Evolutionary conservation across 2,888 invertebrate species (phyloP), one percentile per base, ranked within the genome.

Genomic region (Parnassius apollo): DNA sequence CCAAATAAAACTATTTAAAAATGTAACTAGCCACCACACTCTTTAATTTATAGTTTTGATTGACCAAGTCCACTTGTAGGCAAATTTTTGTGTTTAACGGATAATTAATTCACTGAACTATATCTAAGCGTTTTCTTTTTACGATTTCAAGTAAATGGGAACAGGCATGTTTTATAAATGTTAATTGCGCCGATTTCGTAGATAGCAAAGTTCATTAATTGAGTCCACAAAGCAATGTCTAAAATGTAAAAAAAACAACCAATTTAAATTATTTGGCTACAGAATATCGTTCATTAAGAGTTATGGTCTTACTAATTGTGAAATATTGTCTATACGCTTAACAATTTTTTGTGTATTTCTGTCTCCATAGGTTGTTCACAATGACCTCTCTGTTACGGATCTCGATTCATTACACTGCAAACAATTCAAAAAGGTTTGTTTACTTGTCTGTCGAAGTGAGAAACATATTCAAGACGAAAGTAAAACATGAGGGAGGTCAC

Each of bases 401-500:
- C 35, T 44, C 45, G 22, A 59, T 50, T 62, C 59, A 59, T 56
- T 59, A 48, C 35, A 12, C 51, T 35, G 50, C 46, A 42, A 56
- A 63, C 55, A 48, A 55, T 68, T 66, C 67, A 59, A 69, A 72
- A 67, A 68, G 69, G 70, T 65, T 68, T 73, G 71, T 79, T 76
- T 77, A 74, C 73, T 67, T 66, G 72, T 76, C 75, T 71, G 74
- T 75, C 77, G 65, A 66, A 70, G 70, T 68, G 65, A 65, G 68
- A 77, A 71, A 75, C 68, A 66, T 71, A 69, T 69, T 68, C 59
- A 65, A 64, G 61, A 69, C 61, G 63, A 65, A 67, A 70, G 69
- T 70, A 75, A 72, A 60, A 75, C 71, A 67, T 74, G 69, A 68
- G 69, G 65, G 71, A 77, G 76, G 75, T 75, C 74, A 72, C 71